Base-by-base conservation (phyloP, 2,797 vertebrate genomes). In the Oreortyx pictus region DNA sequence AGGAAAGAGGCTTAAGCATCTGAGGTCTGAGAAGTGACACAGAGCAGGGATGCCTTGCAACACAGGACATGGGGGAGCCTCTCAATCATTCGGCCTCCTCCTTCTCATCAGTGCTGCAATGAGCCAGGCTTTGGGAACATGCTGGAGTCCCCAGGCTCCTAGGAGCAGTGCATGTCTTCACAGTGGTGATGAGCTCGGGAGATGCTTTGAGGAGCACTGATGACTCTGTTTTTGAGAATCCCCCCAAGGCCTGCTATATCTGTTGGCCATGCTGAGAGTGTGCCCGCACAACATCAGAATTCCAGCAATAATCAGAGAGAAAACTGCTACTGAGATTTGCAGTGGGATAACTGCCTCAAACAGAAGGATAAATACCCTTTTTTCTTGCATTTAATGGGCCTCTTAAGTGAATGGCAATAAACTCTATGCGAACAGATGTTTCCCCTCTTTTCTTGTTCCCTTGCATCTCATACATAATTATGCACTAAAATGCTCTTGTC, bases 321-420 rank as follows among this genome's bases (percentile, higher is more conserved):
- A 1, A 90, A 93, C 57, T 85, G 82, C 84, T 59, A 85, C 60
- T 77, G 87, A 93, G 88, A 94, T 88, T 71, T 96, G 80, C 87
- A 89, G 82, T 61, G 87, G 50, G 57, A 64, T 89, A 95, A 94
- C 79, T 96, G 88, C 67, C 81, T 91, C 85, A 91, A 92, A 89
- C 86, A 93, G 87, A 96, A 86, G 65, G 88, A 95, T 88, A 92
- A 94, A 91, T 92, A 91, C 72, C 77, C 84, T 84, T 94, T 95
- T 44, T 81, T 83, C 92, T 95, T 87, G 47, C 62, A 71, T 90
- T 89, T 94, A 94, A 93, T 90, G 73, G 81, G 37, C 80, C 82
- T 95, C 86, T 92, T 82, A 88, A 90, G 66, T 89, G 86, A 95
- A 95, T 0, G 3, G 86, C 92, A 94, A 91, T 91, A 96, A 95